Evolutionary conservation across 2,113 vertebrate species (phyloP).

Genomic region (Vulpes vulpes): DNA sequence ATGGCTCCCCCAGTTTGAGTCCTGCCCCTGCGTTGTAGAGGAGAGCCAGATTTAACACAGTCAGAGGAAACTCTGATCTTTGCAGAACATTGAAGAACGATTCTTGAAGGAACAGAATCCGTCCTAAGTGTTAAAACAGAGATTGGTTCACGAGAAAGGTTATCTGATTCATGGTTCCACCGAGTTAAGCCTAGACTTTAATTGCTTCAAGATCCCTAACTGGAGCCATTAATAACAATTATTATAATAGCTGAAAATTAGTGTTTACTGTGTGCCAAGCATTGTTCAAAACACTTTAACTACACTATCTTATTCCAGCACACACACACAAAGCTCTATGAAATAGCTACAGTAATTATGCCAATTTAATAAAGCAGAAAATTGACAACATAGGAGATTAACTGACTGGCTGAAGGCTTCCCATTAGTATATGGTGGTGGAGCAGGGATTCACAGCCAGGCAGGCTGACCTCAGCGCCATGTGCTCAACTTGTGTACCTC

Average conservation of each 20-base stretch:
- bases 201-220: not conserved
- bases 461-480: not conserved
- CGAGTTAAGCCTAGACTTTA: not conserved
- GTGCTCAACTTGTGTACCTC: not conserved
- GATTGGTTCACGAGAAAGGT: not conserved
- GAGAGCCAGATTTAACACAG: not conserved
- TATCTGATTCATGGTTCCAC: not conserved
- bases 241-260: constrained; percentile 21
- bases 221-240: not conserved
- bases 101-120: not conserved
- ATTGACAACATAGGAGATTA: not conserved
- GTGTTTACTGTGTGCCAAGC: not conserved
- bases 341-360: not conserved
- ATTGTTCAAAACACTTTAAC: not conserved
- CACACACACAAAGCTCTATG: not conserved
- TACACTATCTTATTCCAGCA: not conserved
- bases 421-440: not conserved
- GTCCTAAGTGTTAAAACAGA: not conserved
- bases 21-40: not conserved
- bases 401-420: not conserved
- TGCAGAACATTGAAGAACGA: not conserved
- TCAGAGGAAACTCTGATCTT: not conserved
- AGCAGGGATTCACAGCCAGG: not conserved
- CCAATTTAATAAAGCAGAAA: constrained; percentile 14
- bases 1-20: too few species aligned